These are phyloP conservation scores for Labeo catla DNA, from an alignment of 2,113 vertebrate species.

Conservation along the genomic window DNA sequence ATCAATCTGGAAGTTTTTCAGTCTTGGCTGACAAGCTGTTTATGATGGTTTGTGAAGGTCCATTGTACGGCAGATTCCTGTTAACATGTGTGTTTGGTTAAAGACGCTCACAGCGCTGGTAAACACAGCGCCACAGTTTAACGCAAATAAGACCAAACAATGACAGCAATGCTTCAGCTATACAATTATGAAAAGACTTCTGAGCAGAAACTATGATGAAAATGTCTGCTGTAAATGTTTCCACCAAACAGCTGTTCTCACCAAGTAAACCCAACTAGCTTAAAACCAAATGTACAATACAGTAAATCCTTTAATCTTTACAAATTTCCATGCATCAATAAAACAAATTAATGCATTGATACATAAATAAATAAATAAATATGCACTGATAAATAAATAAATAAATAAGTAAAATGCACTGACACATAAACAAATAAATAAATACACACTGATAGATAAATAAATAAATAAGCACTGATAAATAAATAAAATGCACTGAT, in stretches of 20 bases:
- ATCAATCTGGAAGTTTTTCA: neutral
- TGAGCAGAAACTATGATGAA: slow-evolving; percentile 2
- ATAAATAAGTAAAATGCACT: too few species aligned
- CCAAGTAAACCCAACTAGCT: neutral
- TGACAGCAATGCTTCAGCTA: neutral
- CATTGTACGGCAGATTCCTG: neutral
- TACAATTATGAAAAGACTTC: neutral
- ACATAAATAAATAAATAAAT: too few species aligned
- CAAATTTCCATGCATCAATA: too few species aligned
- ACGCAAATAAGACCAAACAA: neutral
- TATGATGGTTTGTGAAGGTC: neutral
- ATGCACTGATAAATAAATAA: too few species aligned
- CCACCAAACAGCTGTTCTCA: neutral
- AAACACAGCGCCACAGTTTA: neutral
- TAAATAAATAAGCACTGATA: too few species aligned
- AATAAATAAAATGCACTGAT: too few species aligned
- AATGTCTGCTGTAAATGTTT: neutral
- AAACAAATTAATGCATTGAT: too few species aligned
- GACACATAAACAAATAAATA: too few species aligned
- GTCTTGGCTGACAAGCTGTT: slow-evolving; percentile 8
- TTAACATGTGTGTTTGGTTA: slow-evolving; percentile 13
- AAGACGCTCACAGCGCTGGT: neutral
- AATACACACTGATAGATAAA: too few species aligned
- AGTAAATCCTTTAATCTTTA: too few species aligned
- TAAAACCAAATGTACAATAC: neutral